Percentiles rank a stretch among this genome's conserved stretches.
Evolutionary conservation across 64 coral and sea anemone genomes (phyloP).

Genomic region (Porites lutea): DNA sequence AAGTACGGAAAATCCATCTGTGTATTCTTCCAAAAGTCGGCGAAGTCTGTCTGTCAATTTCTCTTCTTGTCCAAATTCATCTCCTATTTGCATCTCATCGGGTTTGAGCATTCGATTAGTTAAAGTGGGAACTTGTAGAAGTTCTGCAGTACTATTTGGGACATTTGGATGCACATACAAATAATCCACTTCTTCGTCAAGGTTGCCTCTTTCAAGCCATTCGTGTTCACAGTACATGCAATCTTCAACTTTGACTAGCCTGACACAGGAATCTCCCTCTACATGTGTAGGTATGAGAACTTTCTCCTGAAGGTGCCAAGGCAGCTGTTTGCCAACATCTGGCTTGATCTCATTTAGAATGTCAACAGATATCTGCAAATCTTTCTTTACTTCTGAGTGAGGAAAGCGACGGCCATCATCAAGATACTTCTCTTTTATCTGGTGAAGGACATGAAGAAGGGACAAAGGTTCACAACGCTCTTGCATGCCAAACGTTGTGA

Average conservation of each 20-base stretch:
- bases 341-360: slow-evolving; percentile 74
- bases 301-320: neutral
- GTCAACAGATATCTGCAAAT: slow-evolving; percentile 67
- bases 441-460: slow-evolving; percentile 57
- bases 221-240: slow-evolving; percentile 89
- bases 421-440: slow-evolving; percentile 66
- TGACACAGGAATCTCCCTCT: slow-evolving; percentile 38
- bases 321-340: slow-evolving; percentile 14
- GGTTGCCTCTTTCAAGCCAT: slow-evolving; percentile 66
- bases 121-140: slow-evolving; percentile 70
- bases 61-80: slow-evolving; percentile 88
- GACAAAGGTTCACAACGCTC: slow-evolving; percentile 20
- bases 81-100: slow-evolving; percentile 72
- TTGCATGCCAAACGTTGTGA: slow-evolving; percentile 54
- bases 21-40: slow-evolving; percentile 80
- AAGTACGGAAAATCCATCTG: slow-evolving; percentile 78
- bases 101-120: slow-evolving; percentile 79
- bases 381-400: slow-evolving; percentile 27
- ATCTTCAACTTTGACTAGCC: slow-evolving; percentile 56
- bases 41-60: slow-evolving; percentile 65
- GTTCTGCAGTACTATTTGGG: slow-evolving; percentile 64
- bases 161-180: slow-evolving; percentile 82
- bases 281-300: slow-evolving; percentile 77
- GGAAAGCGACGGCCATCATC: neutral
- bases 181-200: slow-evolving; percentile 61